Evolutionary conservation across 2,888 invertebrate species (phyloP).

Genomic region (Zelleria hepariella): DNA sequence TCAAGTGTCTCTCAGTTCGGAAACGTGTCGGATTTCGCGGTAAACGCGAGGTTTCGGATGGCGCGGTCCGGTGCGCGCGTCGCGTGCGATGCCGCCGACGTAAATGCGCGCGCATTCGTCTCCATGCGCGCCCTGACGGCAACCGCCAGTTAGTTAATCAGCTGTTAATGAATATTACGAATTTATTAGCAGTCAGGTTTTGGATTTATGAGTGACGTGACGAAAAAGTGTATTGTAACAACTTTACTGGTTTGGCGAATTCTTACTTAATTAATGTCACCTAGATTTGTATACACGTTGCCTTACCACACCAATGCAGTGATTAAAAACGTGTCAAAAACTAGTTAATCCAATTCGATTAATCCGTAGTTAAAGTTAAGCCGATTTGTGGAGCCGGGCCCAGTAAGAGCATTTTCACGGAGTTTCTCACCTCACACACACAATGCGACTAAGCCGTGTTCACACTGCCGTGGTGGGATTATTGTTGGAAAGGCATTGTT

Average conservation of each 20-base stretch:
- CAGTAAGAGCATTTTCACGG: background rate
- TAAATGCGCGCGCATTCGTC: constrained; percentile 44
- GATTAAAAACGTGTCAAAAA: background rate
- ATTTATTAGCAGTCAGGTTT: background rate
- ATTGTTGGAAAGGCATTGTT: background rate
- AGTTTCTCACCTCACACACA: constrained; percentile 1
- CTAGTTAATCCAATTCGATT: background rate
- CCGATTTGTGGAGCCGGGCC: background rate
- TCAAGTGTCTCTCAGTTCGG: background rate
- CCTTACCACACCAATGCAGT: background rate
- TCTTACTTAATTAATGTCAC: background rate
- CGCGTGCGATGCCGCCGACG: constrained; percentile 48
- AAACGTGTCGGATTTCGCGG: constrained; percentile 1
- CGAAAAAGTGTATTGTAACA: background rate
- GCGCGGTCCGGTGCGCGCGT: constrained; percentile 53
- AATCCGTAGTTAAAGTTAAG: constrained; percentile 1
- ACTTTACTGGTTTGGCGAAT: background rate
- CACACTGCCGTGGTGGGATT: background rate
- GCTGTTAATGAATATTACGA: background rate
- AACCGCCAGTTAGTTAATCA: background rate
- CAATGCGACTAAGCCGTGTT: background rate
- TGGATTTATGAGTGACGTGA: background rate
- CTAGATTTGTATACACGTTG: background rate
- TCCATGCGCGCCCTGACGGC: background rate
- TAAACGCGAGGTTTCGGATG: constrained; percentile 45